These are phyloP conservation scores for Spinus pinus DNA, from an alignment of 2,797 vertebrate genomes.

Conservation along the genomic window DNA sequence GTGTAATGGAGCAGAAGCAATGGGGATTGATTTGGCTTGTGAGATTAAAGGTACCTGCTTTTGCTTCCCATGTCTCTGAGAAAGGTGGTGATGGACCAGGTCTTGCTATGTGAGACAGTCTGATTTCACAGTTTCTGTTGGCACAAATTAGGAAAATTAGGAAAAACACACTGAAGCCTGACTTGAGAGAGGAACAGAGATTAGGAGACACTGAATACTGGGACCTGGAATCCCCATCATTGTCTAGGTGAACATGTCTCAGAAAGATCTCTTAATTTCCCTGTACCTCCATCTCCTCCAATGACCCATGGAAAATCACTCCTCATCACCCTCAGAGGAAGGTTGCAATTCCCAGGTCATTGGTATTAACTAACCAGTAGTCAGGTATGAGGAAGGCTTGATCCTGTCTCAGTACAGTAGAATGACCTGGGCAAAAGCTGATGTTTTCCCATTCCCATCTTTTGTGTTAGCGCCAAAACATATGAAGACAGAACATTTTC, in stretches of 20 bases:
- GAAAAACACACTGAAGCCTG: rapidly evolving
- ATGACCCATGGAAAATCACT: background rate
- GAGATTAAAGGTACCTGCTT: background rate
- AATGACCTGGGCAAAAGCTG: background rate
- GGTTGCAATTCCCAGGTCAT: background rate
- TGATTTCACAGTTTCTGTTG: rapidly evolving
- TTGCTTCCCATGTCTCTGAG: background rate
- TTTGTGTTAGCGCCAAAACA: background rate
- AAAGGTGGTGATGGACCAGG: background rate
- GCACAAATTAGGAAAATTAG: background rate
- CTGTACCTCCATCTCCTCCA: background rate
- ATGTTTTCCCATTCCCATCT: background rate
- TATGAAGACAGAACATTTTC: background rate
- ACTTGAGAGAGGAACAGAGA: background rate
- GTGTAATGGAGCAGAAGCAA: background rate
- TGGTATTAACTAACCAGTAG: background rate
- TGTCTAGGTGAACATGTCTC: background rate
- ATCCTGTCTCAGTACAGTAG: background rate
- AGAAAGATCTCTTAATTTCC: background rate
- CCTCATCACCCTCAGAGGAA: background rate
- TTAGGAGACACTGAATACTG: background rate
- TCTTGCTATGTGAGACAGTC: background rate
- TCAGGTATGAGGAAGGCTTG: background rate
- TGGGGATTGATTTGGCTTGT: background rate
- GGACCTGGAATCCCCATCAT: background rate